Percentiles rank a stretch among this genome's conserved stretches.
Conservation (phyloP, 2,888 invertebrate species). For the Antitype chi region DNA sequence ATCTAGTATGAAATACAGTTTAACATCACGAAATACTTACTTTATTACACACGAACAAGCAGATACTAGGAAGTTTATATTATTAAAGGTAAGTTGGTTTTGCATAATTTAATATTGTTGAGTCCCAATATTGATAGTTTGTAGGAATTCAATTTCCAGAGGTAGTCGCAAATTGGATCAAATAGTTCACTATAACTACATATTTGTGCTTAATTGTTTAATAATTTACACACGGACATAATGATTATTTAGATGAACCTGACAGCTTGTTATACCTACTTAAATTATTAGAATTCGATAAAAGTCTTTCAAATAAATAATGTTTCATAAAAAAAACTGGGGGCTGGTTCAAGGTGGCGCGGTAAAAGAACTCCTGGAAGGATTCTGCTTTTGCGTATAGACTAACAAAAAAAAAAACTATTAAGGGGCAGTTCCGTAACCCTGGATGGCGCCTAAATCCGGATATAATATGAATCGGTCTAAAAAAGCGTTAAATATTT, state of each 20-base stretch:
- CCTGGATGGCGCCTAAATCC: too few relatives aligned
- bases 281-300: background rate
- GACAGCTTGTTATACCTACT: background rate
- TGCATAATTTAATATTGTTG: slow-evolving; percentile 47
- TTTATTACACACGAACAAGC: slow-evolving; percentile 1
- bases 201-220: slow-evolving; percentile 48
- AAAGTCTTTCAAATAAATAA: background rate
- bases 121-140: slow-evolving; percentile 58
- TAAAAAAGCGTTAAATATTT: too few relatives aligned
- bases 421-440: too few relatives aligned
- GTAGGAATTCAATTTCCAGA: slow-evolving; percentile 40
- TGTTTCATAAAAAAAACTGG: background rate
- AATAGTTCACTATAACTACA: slow-evolving; percentile 48
- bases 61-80: slow-evolving; percentile 5
- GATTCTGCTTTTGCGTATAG: too few relatives aligned
- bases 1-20: too few relatives aligned
- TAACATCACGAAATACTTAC: background rate
- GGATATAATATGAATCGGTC: too few relatives aligned
- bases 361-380: too few relatives aligned
- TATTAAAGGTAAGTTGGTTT: slow-evolving; percentile 47
- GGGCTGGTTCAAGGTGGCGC: too few relatives aligned
- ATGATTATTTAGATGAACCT: slow-evolving; percentile 16
- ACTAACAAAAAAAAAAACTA: background rate
- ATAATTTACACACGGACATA: slow-evolving; percentile 42
- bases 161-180: slow-evolving; percentile 53